These are phyloP conservation scores for Eulemur albifrons DNA, from an alignment of 2,797 vertebrate genomes.

Conservation along the genomic window DNA sequence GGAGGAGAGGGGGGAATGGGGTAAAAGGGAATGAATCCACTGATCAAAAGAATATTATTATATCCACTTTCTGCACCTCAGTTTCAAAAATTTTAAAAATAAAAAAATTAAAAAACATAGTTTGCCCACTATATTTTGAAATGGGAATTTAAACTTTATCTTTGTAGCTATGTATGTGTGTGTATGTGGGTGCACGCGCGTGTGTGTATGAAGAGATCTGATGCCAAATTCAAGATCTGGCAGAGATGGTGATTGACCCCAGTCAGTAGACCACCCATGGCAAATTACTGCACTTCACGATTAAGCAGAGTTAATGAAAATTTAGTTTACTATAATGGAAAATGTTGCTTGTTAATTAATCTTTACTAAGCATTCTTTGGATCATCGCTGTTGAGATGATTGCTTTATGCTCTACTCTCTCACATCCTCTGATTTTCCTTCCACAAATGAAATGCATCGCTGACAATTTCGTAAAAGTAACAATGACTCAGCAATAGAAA, in stretches of 20 bases:
- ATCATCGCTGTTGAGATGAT: background rate
- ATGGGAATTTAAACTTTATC: background rate
- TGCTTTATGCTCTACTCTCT: background rate
- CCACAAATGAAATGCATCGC: background rate
- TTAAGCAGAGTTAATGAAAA: background rate
- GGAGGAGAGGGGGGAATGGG: background rate
- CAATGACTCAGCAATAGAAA: background rate
- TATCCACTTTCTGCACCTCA: background rate
- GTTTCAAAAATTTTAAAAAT: constrained; percentile 12
- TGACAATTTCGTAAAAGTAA: constrained; percentile 2
- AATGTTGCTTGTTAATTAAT: background rate
- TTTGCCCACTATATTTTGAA: background rate
- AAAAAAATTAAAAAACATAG: background rate
- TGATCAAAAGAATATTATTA: background rate
- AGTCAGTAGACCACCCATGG: background rate
- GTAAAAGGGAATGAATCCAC: background rate
- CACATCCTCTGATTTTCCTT: background rate
- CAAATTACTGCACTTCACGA: background rate
- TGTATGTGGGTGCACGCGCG: background rate
- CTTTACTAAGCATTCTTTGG: background rate
- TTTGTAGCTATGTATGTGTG: background rate
- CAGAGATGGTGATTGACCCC: background rate
- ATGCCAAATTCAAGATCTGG: background rate
- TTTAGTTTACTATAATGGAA: background rate
- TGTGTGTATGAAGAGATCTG: background rate